Percentiles rank a stretch among this genome's conserved stretches.
These are phyloP conservation scores for Acanthisitta chloris DNA, from an alignment of 2,113 vertebrate genomes.

Conservation along the genomic window DNA sequence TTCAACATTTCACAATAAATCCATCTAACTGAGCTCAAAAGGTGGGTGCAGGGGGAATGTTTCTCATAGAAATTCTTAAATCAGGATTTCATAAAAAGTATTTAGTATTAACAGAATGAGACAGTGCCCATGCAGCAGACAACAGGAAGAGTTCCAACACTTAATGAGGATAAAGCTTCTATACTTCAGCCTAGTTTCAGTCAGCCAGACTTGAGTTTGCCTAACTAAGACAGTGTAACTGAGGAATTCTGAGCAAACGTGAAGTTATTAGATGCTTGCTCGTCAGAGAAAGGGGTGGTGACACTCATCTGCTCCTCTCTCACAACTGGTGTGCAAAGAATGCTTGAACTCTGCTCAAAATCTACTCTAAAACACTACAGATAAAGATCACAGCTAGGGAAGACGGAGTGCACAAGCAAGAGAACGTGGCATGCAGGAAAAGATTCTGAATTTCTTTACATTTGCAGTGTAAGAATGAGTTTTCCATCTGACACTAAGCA, in stretches of 20 bases:
- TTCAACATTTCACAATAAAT: neutral
- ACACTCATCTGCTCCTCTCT: neutral
- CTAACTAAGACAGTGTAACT: neutral
- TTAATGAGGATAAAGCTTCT: neutral
- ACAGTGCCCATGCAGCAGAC: accelerated
- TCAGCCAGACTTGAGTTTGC: neutral
- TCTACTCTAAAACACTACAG: neutral
- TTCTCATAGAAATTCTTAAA: neutral
- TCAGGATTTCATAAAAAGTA: neutral
- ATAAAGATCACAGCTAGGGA: neutral
- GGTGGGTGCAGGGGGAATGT: accelerated
- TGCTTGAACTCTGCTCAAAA: neutral
- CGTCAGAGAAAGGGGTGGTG: neutral
- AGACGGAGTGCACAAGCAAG: neutral
- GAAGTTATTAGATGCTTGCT: neutral
- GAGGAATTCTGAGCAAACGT: neutral
- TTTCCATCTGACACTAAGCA: neutral
- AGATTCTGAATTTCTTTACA: neutral
- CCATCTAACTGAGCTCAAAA: neutral
- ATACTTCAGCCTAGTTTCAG: neutral
- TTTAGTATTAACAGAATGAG: neutral
- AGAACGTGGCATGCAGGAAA: neutral
- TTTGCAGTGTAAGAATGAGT: neutral
- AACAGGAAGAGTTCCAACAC: neutral
- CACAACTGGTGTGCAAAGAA: neutral